phyloP scores from a whole-genome alignment of 2,888 invertebrate genomes.

The Volucella zonaria region DNA sequence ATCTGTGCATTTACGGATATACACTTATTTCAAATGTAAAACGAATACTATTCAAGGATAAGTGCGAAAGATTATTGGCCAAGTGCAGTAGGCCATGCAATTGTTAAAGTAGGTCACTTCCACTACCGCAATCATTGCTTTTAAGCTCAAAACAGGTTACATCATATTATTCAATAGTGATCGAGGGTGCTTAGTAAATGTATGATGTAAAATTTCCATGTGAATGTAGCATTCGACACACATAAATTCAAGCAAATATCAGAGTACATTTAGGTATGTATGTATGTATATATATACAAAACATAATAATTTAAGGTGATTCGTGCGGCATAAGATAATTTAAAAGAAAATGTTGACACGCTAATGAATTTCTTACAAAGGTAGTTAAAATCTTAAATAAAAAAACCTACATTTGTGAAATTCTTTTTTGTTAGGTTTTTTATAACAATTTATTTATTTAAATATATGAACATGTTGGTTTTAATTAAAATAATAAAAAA shows the following conservation, averaged over 20 bases:
- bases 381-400: too few species aligned
- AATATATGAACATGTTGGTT: too few species aligned
- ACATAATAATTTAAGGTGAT: too few species aligned
- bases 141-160: slow-evolving; percentile 68
- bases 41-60: slow-evolving; percentile 46
- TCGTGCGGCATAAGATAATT: too few species aligned
- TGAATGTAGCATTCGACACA: too few species aligned
- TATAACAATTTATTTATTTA: too few species aligned
- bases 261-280: slow-evolving; percentile 20
- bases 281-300: slow-evolving; percentile 23
- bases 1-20: not conserved
- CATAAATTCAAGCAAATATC: too few species aligned
- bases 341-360: too few species aligned
- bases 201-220: slow-evolving; percentile 17
- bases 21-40: not conserved
- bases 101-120: slow-evolving; percentile 81
- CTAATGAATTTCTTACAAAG: too few species aligned
- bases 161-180: slow-evolving; percentile 61
- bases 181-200: slow-evolving; percentile 50
- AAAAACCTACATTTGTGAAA: not conserved
- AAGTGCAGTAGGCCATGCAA: slow-evolving; percentile 83
- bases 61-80: slow-evolving; percentile 82
- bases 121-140: slow-evolving; percentile 75
- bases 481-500: too few species aligned
- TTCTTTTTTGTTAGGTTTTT: too few species aligned